Base-by-base conservation (phyloP, 2,888 invertebrate genomes). In the Eudasyphora cyanicolor region DNA sequence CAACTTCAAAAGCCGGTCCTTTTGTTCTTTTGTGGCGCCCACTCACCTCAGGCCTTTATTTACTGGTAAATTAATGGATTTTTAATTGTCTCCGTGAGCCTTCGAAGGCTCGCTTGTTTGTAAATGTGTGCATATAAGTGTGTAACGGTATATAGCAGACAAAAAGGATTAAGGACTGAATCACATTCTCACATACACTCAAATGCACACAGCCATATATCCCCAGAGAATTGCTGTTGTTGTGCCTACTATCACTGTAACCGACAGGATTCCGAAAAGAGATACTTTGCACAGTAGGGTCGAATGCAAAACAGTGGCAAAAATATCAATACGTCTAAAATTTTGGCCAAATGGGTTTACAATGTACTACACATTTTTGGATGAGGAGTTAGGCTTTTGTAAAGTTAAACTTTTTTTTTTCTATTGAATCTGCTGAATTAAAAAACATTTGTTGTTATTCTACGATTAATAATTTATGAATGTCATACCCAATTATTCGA, bases 61-160 rank as follows among this genome's bases (percentile, higher is more conserved):
- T 73, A 62, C 78, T 80, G 81, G 54, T 77, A 89, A 89, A 89
- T 89, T 89, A 89, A 89, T 89, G 89, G 89, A 89, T 89, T 89
- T 89, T 89, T 89, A 89, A 89, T 89, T 89, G 89, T 89, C 89
- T 88, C 88, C 73, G 49, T 64, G 81, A 42, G 29, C 73, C 49
- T 78, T 35, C 57, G 67, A 14, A 71, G 14, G 62, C 29, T 38
- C 29, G 7, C 38, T 12, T 27, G 5, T n/a, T 2, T 54, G 5
- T 19, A 2, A 12, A 35, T 27, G 27, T 12, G 38, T 29, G 10
- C 14, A 60, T 7, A 21, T 7, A n/a, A n/a, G 35, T n/a, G 29
- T 29, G 19, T 29, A n/a, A n/a, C n/a, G 35, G 19, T 35, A 42
- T 67, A 77, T n/a, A 75, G 35, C 62, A 64, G 64, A 54, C 57